Conservation (phyloP, 1,140 invertebrate genomes). For the Tribolium castaneum region DNA sequence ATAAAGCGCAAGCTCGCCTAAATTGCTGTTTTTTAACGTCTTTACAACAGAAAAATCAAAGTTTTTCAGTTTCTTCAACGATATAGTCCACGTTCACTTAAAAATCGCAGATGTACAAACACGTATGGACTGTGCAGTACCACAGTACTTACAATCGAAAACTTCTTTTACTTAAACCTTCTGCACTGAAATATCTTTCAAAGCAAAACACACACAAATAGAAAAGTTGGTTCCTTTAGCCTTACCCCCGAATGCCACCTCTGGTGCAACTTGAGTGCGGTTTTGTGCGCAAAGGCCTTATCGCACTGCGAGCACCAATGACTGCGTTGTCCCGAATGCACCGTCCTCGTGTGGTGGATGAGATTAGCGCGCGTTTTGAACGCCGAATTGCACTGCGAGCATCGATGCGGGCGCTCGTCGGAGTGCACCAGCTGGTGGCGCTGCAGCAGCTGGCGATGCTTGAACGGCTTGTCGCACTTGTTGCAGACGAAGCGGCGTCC, state of each 20-base stretch:
- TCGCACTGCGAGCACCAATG: constrained; percentile 81
- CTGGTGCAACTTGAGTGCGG: constrained; percentile 76
- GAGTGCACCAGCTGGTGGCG: constrained; percentile 79
- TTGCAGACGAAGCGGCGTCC: constrained; percentile 74
- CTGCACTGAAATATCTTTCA: no score
- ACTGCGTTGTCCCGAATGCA: constrained; percentile 78
- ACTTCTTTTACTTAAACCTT: no score
- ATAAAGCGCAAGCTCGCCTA: no score
- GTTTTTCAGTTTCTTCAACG: no score
- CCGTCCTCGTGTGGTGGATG: constrained; percentile 72
- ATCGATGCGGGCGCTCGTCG: constrained; percentile 71
- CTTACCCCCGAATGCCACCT: constrained; percentile 53
- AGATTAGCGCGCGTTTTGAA: constrained; percentile 81
- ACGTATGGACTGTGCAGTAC: no score
- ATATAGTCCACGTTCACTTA: no score
- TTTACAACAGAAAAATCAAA: no score
- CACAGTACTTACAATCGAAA: no score
- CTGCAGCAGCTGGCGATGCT: constrained; percentile 76
- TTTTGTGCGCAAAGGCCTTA: constrained; percentile 80
- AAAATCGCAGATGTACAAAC: no score
- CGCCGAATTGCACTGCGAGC: constrained; percentile 71
- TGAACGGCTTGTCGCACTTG: constrained; percentile 77
- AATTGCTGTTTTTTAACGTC: no score
- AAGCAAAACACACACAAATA: no score
- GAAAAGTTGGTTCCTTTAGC: no score